phyloP scores from a whole-genome alignment of 2,888 invertebrate species.

The Marronus borbonicus region DNA sequence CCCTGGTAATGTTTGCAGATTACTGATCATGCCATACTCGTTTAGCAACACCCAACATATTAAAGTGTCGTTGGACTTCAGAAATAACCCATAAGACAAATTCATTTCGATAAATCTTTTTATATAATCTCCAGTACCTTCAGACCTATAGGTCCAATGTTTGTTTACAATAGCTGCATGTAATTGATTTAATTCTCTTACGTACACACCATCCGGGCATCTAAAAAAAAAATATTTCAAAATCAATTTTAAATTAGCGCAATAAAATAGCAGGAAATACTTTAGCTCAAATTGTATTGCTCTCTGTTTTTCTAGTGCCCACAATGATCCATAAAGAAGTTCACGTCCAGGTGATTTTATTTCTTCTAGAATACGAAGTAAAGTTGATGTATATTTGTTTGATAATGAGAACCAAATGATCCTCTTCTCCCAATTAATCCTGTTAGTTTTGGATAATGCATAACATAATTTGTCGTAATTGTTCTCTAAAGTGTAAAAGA shows the following conservation, averaged over 20 bases:
- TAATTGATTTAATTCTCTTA: conserved; percentile 60
- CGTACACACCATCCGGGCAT: conserved; percentile 64
- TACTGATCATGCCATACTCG: conserved; percentile 64
- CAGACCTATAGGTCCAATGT: conserved; percentile 64
- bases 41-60: conserved; percentile 67
- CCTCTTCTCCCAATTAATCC: conserved; percentile 29
- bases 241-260: background rate
- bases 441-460: conserved; percentile 56
- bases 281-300: conserved; percentile 18
- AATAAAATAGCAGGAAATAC: background rate
- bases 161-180: conserved; percentile 63
- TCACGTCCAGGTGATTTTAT: conserved; percentile 3
- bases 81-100: conserved; percentile 66
- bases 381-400: background rate
- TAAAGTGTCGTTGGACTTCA: conserved; percentile 63
- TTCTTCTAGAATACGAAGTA: conserved; percentile 3
- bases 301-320: conserved; percentile 21
- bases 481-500: conserved; percentile 62
- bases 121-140: conserved; percentile 62
- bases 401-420: conserved; percentile 16
- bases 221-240: conserved; percentile 58
- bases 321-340: background rate
- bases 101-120: conserved; percentile 64
- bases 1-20: conserved; percentile 65
- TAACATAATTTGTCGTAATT: conserved; percentile 55